A percentile compares a stretch with the other conserved stretches of the same genome.
Conservation (phyloP, 2,888 invertebrate genomes). For the Cephus pygmeus region DNA sequence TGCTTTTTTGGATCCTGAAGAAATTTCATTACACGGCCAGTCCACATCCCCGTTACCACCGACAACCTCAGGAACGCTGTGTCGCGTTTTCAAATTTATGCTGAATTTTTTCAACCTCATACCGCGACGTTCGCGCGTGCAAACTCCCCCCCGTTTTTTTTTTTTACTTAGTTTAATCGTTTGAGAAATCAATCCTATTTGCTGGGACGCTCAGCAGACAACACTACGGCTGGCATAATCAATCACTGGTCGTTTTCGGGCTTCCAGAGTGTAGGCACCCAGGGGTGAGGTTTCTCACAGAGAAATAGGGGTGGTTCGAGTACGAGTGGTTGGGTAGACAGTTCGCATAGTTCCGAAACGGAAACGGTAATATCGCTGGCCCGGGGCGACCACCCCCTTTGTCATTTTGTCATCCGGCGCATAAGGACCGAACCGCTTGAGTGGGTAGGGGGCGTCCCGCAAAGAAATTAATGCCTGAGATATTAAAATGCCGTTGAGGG, state of each 20-base stretch:
- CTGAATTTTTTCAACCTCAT: not conserved
- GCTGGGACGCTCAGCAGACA: conserved; percentile 44
- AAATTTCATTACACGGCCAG: not conserved
- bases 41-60: not conserved
- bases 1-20: not conserved
- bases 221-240: conserved; percentile 63
- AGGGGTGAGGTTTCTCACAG: conserved; percentile 5
- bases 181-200: conserved; percentile 38
- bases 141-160: rapidly evolving
- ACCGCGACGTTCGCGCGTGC: conserved; percentile 9
- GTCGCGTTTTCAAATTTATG: not conserved
- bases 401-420: conserved; percentile 62
- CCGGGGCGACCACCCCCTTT: conserved; percentile 55
- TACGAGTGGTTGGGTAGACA: conserved; percentile 41
- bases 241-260: conserved; percentile 59
- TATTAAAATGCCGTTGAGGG: conserved; percentile 36
- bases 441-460: conserved; percentile 12
- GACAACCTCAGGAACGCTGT: not conserved
- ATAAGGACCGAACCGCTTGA: conserved; percentile 20
- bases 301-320: conserved; percentile 14
- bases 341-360: conserved; percentile 62
- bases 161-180: not conserved
- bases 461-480: conserved; percentile 28
- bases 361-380: conserved; percentile 64
- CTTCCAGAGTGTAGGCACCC: conserved; percentile 13